These are phyloP conservation scores for Pygocentrus nattereri DNA, from an alignment of 2,797 vertebrate species.

Conservation along the genomic window DNA sequence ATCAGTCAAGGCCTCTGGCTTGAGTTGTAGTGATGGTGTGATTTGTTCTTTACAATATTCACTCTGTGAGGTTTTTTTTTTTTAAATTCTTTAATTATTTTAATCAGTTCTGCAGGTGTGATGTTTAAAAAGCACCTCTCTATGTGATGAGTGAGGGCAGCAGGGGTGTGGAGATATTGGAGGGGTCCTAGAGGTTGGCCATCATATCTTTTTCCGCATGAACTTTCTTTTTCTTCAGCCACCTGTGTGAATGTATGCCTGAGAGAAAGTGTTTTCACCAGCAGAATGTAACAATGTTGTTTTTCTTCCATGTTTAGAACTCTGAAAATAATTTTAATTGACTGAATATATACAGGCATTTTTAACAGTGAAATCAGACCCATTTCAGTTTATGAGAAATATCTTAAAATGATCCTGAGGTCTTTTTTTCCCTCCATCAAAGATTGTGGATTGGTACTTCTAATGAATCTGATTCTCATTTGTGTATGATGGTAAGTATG, in stretches of 20 bases:
- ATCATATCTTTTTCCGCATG: constrained; percentile 50
- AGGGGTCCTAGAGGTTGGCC: constrained; percentile 28
- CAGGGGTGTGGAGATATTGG: constrained; percentile 6
- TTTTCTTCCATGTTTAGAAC: constrained; percentile 45
- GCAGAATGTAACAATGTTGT: constrained; percentile 47
- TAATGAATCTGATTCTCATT: constrained; percentile 26
- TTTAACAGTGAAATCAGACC: constrained; percentile 52
- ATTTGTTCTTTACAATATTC: constrained; percentile 57
- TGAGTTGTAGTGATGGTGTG: constrained; percentile 55
- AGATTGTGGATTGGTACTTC: constrained; percentile 24
- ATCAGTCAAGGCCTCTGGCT: constrained; percentile 60
- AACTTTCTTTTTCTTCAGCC: constrained; percentile 41
- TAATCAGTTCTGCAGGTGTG: constrained; percentile 25
- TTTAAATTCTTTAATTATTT: constrained; percentile 20
- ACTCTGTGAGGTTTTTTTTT: constrained; percentile 18
- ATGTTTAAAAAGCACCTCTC: constrained; percentile 4
- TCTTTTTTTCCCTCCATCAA: neutral
- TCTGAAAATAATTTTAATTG: constrained; percentile 54
- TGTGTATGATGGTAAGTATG: constrained; percentile 20
- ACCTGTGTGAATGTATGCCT: constrained; percentile 41
- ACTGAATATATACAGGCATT: constrained; percentile 54
- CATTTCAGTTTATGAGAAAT: constrained; percentile 31
- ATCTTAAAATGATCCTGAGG: neutral
- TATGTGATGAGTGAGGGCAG: neutral
- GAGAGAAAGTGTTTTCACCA: constrained; percentile 54